These are phyloP conservation scores for Bothrops jararaca DNA, from an alignment of 2,113 vertebrate species.

Conservation along the genomic window DNA sequence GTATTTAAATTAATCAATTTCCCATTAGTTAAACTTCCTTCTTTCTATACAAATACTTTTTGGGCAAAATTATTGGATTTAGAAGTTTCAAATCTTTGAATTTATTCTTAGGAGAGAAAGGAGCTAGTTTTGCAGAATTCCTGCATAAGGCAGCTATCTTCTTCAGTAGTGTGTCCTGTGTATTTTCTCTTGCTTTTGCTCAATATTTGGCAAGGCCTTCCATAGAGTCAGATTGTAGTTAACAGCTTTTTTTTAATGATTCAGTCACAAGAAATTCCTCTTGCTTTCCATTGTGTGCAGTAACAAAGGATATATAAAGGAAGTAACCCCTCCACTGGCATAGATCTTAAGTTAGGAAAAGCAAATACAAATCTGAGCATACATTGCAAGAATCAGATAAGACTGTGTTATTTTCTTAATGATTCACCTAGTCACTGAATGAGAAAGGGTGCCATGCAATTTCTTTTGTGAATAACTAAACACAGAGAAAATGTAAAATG, in stretches of 20 bases:
- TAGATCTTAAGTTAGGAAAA: conserved; percentile 31
- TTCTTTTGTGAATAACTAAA: conserved; percentile 27
- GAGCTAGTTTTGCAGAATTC: not conserved
- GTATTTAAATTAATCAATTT: not conserved
- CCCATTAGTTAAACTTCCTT: not conserved
- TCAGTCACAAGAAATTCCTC: conserved; percentile 18
- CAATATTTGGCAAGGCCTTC: conserved; percentile 6
- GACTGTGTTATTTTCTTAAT: not conserved
- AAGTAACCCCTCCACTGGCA: conserved; percentile 2
- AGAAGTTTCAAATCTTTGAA: not conserved
- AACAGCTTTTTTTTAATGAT: conserved; percentile 15
- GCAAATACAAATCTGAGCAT: conserved; percentile 11
- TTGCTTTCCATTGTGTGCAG: conserved; percentile 30
- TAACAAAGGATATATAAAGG: conserved; percentile 13
- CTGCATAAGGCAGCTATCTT: not conserved
- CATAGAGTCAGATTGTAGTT: conserved; percentile 4
- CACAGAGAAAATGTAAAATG: not conserved
- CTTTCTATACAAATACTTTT: not conserved
- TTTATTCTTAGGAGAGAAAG: not conserved
- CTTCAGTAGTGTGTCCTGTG: not conserved
- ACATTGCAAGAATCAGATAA: not conserved
- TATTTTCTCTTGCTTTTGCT: conserved; percentile 13
- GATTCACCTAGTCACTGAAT: conserved; percentile 19
- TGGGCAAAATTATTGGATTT: not conserved
- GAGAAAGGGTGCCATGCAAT: conserved; percentile 5